Percentiles rank a stretch among this genome's conserved stretches.
These are phyloP conservation scores for Galaxea fascicularis DNA, from an alignment of 92 coral and sea anemone genomes.

Conservation along the genomic window DNA sequence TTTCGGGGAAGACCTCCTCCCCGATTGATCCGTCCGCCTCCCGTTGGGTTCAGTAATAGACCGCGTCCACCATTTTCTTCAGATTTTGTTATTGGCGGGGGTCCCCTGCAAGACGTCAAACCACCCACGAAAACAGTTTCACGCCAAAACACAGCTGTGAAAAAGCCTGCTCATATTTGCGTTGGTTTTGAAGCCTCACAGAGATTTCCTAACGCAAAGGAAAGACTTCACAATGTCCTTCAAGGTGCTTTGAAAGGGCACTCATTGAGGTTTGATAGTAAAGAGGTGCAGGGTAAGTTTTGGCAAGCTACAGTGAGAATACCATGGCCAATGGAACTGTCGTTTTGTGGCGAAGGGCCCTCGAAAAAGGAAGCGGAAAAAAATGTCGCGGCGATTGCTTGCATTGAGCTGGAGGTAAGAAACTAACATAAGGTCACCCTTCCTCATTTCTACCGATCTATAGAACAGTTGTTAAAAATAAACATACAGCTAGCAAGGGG, in stretches of 20 bases:
- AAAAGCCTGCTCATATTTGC: conserved; percentile 27
- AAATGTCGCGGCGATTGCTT: conserved; percentile 87
- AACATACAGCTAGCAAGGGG: too few species aligned
- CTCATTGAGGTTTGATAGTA: conserved; percentile 44
- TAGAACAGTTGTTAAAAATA: too few species aligned
- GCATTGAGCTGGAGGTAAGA: conserved; percentile 78
- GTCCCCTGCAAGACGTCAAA: conserved; percentile 22
- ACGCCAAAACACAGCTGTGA: not conserved
- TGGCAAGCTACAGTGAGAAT: conserved; percentile 70
- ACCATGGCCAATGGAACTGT: conserved; percentile 78
- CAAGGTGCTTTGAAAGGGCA: conserved; percentile 80
- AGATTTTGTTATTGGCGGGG: conserved; percentile 31
- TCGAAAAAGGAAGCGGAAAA: conserved; percentile 78
- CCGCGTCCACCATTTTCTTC: conserved; percentile 20
- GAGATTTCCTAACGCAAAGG: conserved; percentile 80
- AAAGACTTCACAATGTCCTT: conserved; percentile 80
- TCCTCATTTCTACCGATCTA: too few species aligned
- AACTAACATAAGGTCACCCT: not conserved
- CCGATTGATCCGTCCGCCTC: not conserved
- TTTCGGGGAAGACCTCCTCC: conserved; percentile 24
- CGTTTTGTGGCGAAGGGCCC: conserved; percentile 76
- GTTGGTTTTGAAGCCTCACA: conserved; percentile 81
- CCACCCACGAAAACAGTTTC: not conserved
- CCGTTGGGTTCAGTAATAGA: not conserved
- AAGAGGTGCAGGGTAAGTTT: conserved; percentile 48